phyloP scores from a whole-genome alignment of 2,797 vertebrate species.

The Micropoecilia bifurca region DNA sequence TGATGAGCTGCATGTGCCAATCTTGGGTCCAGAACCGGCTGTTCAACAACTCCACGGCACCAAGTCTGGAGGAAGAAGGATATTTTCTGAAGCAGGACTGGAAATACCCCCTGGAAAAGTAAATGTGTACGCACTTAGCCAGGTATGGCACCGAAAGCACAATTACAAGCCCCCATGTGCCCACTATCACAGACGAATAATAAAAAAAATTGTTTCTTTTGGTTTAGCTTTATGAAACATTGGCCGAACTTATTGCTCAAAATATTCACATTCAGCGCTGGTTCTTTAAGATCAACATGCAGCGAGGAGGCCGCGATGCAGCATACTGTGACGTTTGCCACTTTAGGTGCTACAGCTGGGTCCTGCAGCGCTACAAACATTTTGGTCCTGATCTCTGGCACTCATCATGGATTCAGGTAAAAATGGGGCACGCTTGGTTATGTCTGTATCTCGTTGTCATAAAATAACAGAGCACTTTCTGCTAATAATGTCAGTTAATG shows the following conservation, averaged over 20 bases:
- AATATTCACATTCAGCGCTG: slow-evolving; percentile 84
- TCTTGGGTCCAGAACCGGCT: slow-evolving; percentile 86
- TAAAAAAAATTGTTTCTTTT: slow-evolving; percentile 10
- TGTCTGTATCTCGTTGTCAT: slow-evolving; percentile 1
- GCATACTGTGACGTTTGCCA: slow-evolving; percentile 86
- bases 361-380: slow-evolving; percentile 69
- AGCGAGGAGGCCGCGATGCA: slow-evolving; percentile 79
- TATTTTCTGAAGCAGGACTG: slow-evolving; percentile 83
- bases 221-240: slow-evolving; percentile 80
- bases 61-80: slow-evolving; percentile 88
- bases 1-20: slow-evolving; percentile 85
- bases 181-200: background rate
- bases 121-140: slow-evolving; percentile 80
- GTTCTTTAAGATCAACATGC: slow-evolving; percentile 88
- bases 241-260: slow-evolving; percentile 82
- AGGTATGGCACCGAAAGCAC: slow-evolving; percentile 77
- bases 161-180: slow-evolving; percentile 1
- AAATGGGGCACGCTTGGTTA: slow-evolving; percentile 24
- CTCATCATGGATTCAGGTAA: slow-evolving; percentile 82
- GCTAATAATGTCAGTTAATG: slow-evolving; percentile 10
- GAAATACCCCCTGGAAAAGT: slow-evolving; percentile 82
- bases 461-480: slow-evolving; percentile 21
- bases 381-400: slow-evolving; percentile 74
- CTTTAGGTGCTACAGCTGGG: slow-evolving; percentile 80
- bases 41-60: slow-evolving; percentile 83